Evolutionary conservation across 2,113 vertebrate genomes (phyloP), one percentile per base, ranked within the genome.

Genomic region (Erythrolamprus reginae): DNA sequence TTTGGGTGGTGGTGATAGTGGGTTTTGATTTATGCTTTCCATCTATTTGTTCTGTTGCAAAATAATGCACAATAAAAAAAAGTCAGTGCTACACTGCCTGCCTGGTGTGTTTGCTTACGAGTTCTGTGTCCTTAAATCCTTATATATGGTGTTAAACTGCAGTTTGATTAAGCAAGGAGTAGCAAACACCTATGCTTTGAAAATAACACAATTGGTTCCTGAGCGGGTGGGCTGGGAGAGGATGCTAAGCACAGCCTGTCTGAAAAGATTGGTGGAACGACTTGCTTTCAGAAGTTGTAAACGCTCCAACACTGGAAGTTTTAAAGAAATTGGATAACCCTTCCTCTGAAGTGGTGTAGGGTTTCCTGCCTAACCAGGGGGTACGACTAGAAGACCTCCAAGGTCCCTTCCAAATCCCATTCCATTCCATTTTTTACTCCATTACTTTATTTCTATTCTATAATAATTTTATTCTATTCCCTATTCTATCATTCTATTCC

Each of bases 21-120:
- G 83, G 94, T 97, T 97, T 98, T 97, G 65, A 96, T 97, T 97
- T 96, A 97, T 97, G 97, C 97, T 96, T 97, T 96, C 96, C 94
- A 96, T 96, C 95, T 96, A 97, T 96, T 95, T 96, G 96, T 97
- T 97, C 96, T 96, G 96, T 97, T 97, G 96, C 94, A 97, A 94
- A 96, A 96, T 96, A 93, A 96, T 97, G 97, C 97, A 97, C 94
- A 97, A 98, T 97, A 97, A 97, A 58, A 47, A 45, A 47, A 2
- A 47, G 47, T 47, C 47, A 47, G 6, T 47, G 47, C 47, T 47
- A 4, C 92, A 38, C 12, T 38, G 53, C 94, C 50, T 86, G 89
- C 90, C 50, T 61, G 82, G 26, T 84, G 24, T 55, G 45, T 3
- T 1, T 45, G 45, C 38, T 1, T 56, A 56, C 2, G 5, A 45